Base-by-base conservation (phyloP, 2,113 vertebrate species). In the Dipodomys ordii region DNA sequence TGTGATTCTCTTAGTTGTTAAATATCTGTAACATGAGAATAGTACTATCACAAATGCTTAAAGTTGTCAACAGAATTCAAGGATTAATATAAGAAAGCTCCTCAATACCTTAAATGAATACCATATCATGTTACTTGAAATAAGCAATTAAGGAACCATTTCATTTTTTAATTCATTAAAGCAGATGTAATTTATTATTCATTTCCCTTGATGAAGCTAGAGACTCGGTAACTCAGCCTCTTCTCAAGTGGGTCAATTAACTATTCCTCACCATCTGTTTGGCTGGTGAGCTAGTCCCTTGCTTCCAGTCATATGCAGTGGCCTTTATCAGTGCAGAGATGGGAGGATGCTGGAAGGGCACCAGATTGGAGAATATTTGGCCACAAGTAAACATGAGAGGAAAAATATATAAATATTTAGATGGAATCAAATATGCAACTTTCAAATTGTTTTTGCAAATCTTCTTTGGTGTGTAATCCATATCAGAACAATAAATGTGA, bases 161-260 rank as follows among this genome's bases (percentile, higher is more conserved):
- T 93, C 23, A 32, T 94, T 96, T 96, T 96, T 97, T 8, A 88
- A 95, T 90, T 97, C n/a, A 69, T 94, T 89, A 71, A 91, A 82
- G 81, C 65, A 94, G 81, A 83, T 97, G 76, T 94, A 96, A 96
- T 97, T 97, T 93, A 90, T 95, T 96, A 93, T 97, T 90, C 39
- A 88, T 94, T 95, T 97, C 91, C 94, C 92, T 95, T 92, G 80
- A 72, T 68, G n/a, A 94, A 96, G 91, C 90, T n/a, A 62, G 64
- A 84, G 53, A 71, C 27, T 92, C 53, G 80, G 67, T 93, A 88
- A 32, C 94, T 96, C 90, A 62, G 83, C 80, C 90, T 93, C 94
- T 96, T 97, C 97, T 98, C 97, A 97, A 96, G 97, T 94, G 97
- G 97, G 96, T 97, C 97, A 98, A 98, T 98, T 98, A 98, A 89